A percentile compares a stretch with the other conserved stretches of the same genome.
phyloP scores from a whole-genome alignment of 2,113 vertebrate genomes.

The Scortum barcoo region DNA sequence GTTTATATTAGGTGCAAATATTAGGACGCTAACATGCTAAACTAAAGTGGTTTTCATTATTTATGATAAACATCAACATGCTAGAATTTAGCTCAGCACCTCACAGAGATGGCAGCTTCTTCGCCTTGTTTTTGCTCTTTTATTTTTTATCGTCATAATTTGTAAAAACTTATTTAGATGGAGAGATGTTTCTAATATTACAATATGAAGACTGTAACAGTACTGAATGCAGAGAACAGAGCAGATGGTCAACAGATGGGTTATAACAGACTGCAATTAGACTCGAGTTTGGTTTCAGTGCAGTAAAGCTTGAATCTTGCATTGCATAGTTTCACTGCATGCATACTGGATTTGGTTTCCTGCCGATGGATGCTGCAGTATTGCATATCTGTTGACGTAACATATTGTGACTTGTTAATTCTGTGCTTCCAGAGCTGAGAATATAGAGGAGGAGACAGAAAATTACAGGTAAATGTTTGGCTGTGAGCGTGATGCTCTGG shows the following conservation, averaged over 20 bases:
- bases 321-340: slow-evolving; percentile 47
- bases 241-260: not conserved
- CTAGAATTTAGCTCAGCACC: not conserved
- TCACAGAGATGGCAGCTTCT: not conserved
- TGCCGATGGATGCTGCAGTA: slow-evolving; percentile 15
- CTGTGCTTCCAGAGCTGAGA: slow-evolving; percentile 78
- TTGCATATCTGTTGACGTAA: slow-evolving; percentile 27
- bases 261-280: slow-evolving; percentile 30
- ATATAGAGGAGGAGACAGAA: slow-evolving; percentile 68
- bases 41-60: not conserved
- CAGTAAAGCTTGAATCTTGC: slow-evolving; percentile 34
- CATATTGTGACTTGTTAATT: slow-evolving; percentile 67
- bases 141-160: not conserved
- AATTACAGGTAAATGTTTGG: slow-evolving; percentile 74
- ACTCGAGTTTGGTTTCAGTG: not conserved
- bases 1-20: not conserved
- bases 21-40: not conserved
- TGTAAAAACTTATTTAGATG: not conserved
- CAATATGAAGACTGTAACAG: not conserved
- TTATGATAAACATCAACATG: not conserved
- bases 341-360: slow-evolving; percentile 10
- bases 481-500: slow-evolving; percentile 37
- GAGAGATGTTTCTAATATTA: not conserved
- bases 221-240: not conserved
- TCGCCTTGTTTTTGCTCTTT: not conserved